phyloP scores from a whole-genome alignment of 2,888 invertebrate species.

The Acrobasis repandana region DNA sequence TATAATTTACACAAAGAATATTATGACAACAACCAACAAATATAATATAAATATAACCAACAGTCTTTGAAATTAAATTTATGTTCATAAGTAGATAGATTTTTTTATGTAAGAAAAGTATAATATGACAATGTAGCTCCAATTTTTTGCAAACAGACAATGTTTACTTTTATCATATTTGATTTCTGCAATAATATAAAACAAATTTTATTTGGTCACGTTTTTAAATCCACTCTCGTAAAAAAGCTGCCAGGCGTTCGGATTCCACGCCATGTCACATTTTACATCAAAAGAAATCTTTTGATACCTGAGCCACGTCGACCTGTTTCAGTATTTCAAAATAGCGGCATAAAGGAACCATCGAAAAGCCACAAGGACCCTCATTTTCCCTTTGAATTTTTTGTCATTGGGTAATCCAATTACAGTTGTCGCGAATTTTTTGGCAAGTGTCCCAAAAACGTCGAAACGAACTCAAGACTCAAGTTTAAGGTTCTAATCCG shows the following conservation, averaged over 20 bases:
- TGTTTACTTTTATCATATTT: too few relatives aligned
- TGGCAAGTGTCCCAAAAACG: not conserved
- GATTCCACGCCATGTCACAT: not conserved
- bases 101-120: too few relatives aligned
- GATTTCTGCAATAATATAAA: too few relatives aligned
- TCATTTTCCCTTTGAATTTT: conserved; percentile 1
- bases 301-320: conserved; percentile 1
- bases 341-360: not conserved
- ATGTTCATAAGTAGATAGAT: too few relatives aligned
- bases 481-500: conserved; percentile 26
- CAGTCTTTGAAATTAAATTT: too few relatives aligned
- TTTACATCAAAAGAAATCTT: not conserved
- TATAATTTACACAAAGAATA: too few relatives aligned
- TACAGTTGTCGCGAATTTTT: not conserved
- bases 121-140: too few relatives aligned
- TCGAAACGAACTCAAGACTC: not conserved
- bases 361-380: not conserved
- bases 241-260: not conserved
- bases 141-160: too few relatives aligned
- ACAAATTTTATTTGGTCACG: too few relatives aligned
- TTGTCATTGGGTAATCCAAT: conserved; percentile 5
- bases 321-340: conserved; percentile 1
- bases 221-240: too few relatives aligned
- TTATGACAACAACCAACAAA: too few relatives aligned
- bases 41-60: too few relatives aligned